Conservation (phyloP, 2,113 vertebrate genomes). For the Zosterops hypoxanthus region DNA sequence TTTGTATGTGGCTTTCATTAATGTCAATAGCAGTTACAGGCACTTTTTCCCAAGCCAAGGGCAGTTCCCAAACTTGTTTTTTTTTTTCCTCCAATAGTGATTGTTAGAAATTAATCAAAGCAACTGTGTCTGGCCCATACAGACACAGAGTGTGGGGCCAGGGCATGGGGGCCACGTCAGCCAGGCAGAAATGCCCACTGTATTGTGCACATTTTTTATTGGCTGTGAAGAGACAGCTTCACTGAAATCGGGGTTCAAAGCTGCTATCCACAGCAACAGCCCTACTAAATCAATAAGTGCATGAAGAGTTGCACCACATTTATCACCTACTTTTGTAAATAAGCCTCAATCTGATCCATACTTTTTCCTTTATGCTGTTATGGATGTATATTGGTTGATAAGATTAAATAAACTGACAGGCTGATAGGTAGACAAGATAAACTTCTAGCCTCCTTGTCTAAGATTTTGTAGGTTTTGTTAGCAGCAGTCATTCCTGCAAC, state of each 20-base stretch:
- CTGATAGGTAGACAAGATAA: slow-evolving; percentile 47
- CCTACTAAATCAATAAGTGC: neutral
- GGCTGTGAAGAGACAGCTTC: neutral
- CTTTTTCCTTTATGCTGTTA: neutral
- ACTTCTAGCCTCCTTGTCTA: slow-evolving; percentile 17
- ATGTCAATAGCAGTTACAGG: neutral
- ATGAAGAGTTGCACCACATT: neutral
- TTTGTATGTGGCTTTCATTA: neutral
- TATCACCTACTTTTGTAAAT: slow-evolving; percentile 15
- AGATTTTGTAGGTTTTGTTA: slow-evolving; percentile 38
- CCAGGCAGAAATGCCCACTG: neutral
- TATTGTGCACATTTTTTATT: neutral
- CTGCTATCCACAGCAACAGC: neutral
- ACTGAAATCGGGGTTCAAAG: neutral
- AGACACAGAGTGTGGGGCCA: accelerated
- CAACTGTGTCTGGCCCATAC: neutral
- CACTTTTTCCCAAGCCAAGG: neutral
- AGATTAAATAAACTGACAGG: slow-evolving; percentile 33
- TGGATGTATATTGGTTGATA: neutral
- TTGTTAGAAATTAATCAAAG: neutral
- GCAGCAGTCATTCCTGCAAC: neutral
- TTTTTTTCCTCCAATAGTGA: neutral
- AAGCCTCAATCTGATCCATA: slow-evolving; percentile 16
- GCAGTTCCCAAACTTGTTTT: neutral
- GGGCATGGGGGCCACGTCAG: neutral